These are phyloP conservation scores for Nematopogon swammerdamellus DNA, from an alignment of 2,888 invertebrate genomes.

Conservation along the genomic window DNA sequence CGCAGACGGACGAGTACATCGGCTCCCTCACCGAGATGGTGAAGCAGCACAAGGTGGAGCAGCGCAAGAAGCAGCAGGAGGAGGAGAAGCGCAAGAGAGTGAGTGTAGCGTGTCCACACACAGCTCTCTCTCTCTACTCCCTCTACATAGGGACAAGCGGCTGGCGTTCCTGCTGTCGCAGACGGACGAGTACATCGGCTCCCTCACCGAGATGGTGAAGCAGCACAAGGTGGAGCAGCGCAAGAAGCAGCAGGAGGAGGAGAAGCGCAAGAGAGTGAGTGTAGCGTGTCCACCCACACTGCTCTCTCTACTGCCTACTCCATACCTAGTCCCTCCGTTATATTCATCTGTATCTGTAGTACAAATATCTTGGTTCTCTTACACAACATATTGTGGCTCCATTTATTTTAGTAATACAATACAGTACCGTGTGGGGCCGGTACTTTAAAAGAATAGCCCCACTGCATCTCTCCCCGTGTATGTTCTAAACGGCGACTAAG, in stretches of 20 bases:
- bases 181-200: constrained; percentile 98
- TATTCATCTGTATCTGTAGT: not conserved
- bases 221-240: constrained; percentile 93
- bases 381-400: too few relatives aligned
- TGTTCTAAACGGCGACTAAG: too few relatives aligned
- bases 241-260: constrained; percentile 85
- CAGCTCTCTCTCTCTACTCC: not conserved
- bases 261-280: constrained; percentile 69
- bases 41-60: constrained; percentile 92
- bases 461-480: too few relatives aligned
- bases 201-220: constrained; percentile 95
- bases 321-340: not conserved
- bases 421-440: too few relatives aligned
- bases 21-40: constrained; percentile 96
- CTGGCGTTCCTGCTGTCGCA: constrained; percentile 95
- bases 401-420: too few relatives aligned
- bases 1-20: constrained; percentile 99
- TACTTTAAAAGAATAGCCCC: too few relatives aligned
- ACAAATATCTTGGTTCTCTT: not conserved
- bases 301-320: not conserved
- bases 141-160: constrained; percentile 82
- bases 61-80: constrained; percentile 84
- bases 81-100: constrained; percentile 79
- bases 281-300: not conserved
- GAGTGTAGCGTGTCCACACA: constrained; percentile 5